Conservation (phyloP, 2,797 vertebrate genomes). For the Benthosema pterotum region DNA sequence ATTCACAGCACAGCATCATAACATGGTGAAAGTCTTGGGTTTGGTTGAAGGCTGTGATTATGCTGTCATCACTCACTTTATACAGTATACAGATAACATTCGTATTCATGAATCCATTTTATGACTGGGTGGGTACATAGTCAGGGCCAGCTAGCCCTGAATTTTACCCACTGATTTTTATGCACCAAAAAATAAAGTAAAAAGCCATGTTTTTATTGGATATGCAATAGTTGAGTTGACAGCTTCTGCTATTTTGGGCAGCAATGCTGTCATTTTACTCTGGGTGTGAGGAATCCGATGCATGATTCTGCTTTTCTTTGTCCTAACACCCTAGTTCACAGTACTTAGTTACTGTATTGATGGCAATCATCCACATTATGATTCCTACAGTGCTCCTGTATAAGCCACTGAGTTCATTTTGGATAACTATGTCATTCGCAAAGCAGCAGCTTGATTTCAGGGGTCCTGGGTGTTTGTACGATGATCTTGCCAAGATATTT, state of each 20-base stretch:
- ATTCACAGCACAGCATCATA: not conserved
- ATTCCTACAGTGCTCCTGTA: constrained; percentile 33
- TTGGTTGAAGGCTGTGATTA: not conserved
- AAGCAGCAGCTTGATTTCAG: constrained; percentile 57
- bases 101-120: not conserved
- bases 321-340: constrained; percentile 49
- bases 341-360: not conserved
- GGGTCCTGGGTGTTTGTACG: constrained; percentile 41
- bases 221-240: constrained; percentile 46
- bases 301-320: constrained; percentile 18
- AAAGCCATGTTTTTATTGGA: constrained; percentile 39
- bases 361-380: constrained; percentile 35
- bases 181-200: constrained; percentile 25
- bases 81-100: not conserved
- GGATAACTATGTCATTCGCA: constrained; percentile 64
- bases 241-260: constrained; percentile 34
- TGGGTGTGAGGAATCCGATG: not conserved
- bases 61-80: not conserved
- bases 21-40: not conserved
- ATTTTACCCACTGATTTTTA: not conserved
- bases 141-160: not conserved
- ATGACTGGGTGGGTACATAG: not conserved
- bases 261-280: constrained; percentile 24
- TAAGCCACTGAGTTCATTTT: constrained; percentile 35
- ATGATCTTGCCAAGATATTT: constrained; percentile 39